Conservation (phyloP, 2,888 invertebrate genomes). For the Yponomeuta malinellus region DNA sequence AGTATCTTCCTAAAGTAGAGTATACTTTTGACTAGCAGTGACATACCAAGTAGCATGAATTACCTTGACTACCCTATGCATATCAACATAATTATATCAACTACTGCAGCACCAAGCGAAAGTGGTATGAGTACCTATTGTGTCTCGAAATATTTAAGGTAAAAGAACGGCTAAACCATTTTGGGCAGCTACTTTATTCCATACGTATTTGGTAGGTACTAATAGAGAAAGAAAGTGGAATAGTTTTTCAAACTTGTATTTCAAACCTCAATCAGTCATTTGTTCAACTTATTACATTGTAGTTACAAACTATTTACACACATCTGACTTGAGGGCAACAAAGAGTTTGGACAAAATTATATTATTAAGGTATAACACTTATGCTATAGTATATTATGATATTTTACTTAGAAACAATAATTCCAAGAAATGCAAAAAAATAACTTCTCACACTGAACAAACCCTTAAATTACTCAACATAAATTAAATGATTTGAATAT, state of each 20-base stretch:
- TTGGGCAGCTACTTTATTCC: too few species aligned
- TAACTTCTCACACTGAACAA: not conserved
- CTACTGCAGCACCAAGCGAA: too few species aligned
- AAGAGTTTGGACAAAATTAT: not conserved
- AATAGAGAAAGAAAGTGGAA: not conserved
- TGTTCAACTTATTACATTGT: not conserved
- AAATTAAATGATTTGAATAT: not conserved
- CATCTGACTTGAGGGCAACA: not conserved
- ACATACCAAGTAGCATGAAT: too few species aligned
- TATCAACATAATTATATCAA: too few species aligned
- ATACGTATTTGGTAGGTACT: too few species aligned
- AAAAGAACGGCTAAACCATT: too few species aligned
- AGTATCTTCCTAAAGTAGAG: too few species aligned
- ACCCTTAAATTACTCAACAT: not conserved
- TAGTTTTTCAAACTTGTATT: not conserved
- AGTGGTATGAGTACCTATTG: too few species aligned
- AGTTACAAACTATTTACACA: not conserved
- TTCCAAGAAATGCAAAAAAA: not conserved
- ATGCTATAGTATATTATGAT: not conserved
- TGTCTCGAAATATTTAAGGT: too few species aligned
- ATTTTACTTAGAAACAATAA: not conserved
- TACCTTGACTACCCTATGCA: too few species aligned
- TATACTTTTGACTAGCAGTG: too few species aligned
- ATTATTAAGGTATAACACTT: constrained; percentile 1
- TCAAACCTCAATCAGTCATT: not conserved